Conservation (phyloP, 2,113 vertebrate genomes). For the Pedionomus torquatus region DNA sequence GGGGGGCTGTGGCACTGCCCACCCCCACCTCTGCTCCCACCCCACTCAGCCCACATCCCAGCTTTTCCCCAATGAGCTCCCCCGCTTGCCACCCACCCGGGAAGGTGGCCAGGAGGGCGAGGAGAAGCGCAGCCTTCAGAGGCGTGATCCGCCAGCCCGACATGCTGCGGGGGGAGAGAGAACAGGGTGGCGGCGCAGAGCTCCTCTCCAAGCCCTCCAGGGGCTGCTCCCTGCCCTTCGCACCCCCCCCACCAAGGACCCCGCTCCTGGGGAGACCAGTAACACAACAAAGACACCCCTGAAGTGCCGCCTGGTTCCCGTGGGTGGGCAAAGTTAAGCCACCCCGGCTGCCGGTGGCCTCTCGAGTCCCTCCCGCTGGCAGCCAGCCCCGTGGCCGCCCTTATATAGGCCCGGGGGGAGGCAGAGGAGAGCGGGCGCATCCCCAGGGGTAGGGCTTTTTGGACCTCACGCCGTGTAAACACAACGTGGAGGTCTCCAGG, state of each 20-base stretch:
- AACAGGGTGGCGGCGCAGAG: rapidly evolving
- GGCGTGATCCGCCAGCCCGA: not conserved
- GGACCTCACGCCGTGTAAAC: slow-evolving; percentile 79
- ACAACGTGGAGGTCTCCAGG: slow-evolving; percentile 82
- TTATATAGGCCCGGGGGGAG: not conserved
- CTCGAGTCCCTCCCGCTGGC: not conserved
- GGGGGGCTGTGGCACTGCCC: rapidly evolving
- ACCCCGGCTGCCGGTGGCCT: not conserved
- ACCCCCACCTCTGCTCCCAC: not conserved
- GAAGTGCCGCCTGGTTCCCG: not conserved
- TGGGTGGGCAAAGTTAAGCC: rapidly evolving
- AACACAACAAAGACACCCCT: rapidly evolving
- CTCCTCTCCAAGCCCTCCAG: rapidly evolving
- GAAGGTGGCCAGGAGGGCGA: slow-evolving; percentile 26
- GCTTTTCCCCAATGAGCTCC: rapidly evolving
- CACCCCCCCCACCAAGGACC: rapidly evolving
- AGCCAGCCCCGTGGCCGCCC: not conserved
- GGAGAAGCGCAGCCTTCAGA: not conserved
- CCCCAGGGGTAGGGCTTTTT: slow-evolving; percentile 17
- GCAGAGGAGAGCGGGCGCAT: not conserved
- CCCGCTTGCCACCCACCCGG: not conserved
- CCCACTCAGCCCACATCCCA: rapidly evolving
- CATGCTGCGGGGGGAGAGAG: not conserved
- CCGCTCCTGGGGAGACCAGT: not conserved
- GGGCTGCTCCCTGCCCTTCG: rapidly evolving